phyloP scores from a whole-genome alignment of 2,888 invertebrate species.

The Agrochola litura region DNA sequence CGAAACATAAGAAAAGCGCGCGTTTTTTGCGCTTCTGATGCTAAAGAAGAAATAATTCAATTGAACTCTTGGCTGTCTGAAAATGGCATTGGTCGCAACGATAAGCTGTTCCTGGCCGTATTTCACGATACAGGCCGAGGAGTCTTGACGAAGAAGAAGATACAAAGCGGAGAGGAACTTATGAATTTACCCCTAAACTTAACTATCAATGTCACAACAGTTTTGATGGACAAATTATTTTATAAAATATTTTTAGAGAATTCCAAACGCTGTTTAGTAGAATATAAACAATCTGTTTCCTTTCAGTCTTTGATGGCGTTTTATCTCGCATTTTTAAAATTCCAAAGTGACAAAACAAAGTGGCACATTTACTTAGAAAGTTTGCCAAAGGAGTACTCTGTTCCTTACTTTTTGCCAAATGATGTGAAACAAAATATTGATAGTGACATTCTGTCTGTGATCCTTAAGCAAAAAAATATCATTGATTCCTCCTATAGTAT shows the following conservation, averaged over 20 bases:
- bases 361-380: constrained; percentile 93
- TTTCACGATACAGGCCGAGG: constrained; percentile 94
- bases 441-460: constrained; percentile 88
- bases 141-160: constrained; percentile 91
- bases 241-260: constrained; percentile 86
- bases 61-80: constrained; percentile 89
- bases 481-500: constrained; percentile 84
- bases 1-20: constrained; percentile 78
- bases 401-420: constrained; percentile 92
- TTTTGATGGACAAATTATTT: constrained; percentile 89
- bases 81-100: constrained; percentile 90
- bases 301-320: constrained; percentile 94
- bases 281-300: constrained; percentile 83
- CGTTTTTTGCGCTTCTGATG: constrained; percentile 80
- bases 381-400: constrained; percentile 92
- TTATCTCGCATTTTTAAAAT: constrained; percentile 93
- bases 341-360: constrained; percentile 88
- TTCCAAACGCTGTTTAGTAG: constrained; percentile 83
- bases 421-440: constrained; percentile 91
- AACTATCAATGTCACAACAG: constrained; percentile 91
- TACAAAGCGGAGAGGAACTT: constrained; percentile 90
- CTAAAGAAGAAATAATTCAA: constrained; percentile 81
- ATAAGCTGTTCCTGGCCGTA: constrained; percentile 89
- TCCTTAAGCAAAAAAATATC: constrained; percentile 87
- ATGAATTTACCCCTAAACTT: constrained; percentile 91